These are phyloP conservation scores for Cistogaster globosa DNA, from an alignment of 2,888 invertebrate genomes.

Conservation along the genomic window DNA sequence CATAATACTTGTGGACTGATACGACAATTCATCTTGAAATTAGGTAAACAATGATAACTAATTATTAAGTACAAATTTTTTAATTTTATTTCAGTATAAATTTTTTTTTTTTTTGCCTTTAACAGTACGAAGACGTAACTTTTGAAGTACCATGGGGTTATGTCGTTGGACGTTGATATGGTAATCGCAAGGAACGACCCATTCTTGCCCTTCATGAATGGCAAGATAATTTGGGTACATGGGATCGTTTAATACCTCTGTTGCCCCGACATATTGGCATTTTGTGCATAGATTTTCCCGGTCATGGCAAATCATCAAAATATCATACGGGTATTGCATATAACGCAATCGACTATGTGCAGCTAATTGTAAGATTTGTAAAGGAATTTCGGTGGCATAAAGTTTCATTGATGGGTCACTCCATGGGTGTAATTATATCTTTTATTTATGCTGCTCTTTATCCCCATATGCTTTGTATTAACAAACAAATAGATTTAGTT, in stretches of 20 bases:
- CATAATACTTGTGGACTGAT: too few species aligned
- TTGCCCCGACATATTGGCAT: conserved; percentile 84
- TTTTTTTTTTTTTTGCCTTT: background rate
- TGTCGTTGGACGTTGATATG: conserved; percentile 88
- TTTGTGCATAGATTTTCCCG: conserved; percentile 87
- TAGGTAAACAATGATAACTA: too few species aligned
- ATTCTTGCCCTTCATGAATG: conserved; percentile 89
- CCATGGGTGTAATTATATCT: conserved; percentile 85
- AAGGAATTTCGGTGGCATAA: conserved; percentile 87
- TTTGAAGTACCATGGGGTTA: conserved; percentile 88
- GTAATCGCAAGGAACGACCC: conserved; percentile 85
- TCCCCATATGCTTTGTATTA: conserved; percentile 77
- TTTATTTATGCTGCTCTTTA: conserved; percentile 86
- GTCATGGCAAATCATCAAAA: conserved; percentile 88
- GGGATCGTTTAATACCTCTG: conserved; percentile 87
- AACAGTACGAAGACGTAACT: conserved; percentile 84
- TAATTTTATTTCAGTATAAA: too few species aligned
- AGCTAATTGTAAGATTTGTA: conserved; percentile 84
- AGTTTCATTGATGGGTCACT: conserved; percentile 87
- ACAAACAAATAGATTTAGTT: conserved; percentile 77
- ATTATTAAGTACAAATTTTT: too few species aligned
- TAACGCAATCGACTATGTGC: conserved; percentile 79
- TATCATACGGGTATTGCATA: conserved; percentile 85
- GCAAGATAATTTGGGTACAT: conserved; percentile 90
- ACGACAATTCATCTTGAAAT: too few species aligned